Evolutionary conservation across 2,888 invertebrate genomes (phyloP), one percentile per base, ranked within the genome.

Genomic region (Hypena proboscidalis): DNA sequence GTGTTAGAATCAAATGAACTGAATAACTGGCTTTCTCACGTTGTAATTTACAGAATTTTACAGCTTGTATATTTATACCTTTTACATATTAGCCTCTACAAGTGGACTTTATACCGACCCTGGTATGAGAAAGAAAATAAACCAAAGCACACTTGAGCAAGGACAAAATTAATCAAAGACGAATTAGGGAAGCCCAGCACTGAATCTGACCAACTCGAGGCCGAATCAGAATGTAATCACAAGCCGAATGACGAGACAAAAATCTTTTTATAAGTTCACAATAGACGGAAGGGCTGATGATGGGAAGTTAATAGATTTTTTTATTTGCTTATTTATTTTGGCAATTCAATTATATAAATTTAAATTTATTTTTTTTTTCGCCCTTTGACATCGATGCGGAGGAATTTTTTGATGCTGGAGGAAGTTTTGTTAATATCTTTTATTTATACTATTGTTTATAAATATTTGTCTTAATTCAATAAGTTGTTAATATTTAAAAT

Each of bases 161-260:
- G 44, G 39, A 42, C 43, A 34, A 74, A 80, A 76, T 79, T 82
- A 82, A 84, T 83, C 80, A 80, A 78, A 77, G 66, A 32, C 56
- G 65, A 70, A 76, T 75, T 67, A 63, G 62, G 58, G 80, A 80
- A 80, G 70, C 80, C 76, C 48, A 46, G 47, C 45, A 29, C 31
- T 46, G 51, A 66, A 56, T 66, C 71, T 70, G 70, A 70, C 55
- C 46, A 36, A 34, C 50, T 52, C 50, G 62, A 58, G 63, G 60
- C 49, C 57, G 58, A 76, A 77, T 72, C 79, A 76, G n/a, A n/a
- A n/a, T n/a, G n/a, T n/a, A n/a, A 80, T 80, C 79, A 74, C 46
- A 17, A 2, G 11, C 23, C 20, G 44, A 43, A 50, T 54, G 42
- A 44, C 42, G 51, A 60, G 64, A 71, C 54, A 59, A 66, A 43